Conservation (phyloP, 64 coral and sea anemone genomes). For the Astreopora myriophthalma region DNA sequence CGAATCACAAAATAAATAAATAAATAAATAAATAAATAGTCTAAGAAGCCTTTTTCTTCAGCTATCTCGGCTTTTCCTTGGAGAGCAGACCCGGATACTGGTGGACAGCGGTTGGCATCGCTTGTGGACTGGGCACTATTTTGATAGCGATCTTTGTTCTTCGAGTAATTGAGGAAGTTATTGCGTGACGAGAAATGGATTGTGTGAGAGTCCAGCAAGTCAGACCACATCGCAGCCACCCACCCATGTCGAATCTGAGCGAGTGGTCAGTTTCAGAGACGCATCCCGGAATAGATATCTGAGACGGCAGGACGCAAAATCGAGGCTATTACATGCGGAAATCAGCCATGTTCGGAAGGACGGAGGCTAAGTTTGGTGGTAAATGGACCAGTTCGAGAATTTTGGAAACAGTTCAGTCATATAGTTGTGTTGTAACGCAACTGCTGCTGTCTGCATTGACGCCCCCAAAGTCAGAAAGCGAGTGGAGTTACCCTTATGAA, state of each 20-base stretch:
- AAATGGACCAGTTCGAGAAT: neutral
- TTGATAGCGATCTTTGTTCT: constrained; percentile 53
- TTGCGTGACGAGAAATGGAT: neutral
- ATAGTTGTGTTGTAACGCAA: too few species aligned
- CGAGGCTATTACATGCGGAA: too few species aligned
- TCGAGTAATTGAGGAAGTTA: constrained; percentile 71
- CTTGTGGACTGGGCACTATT: constrained; percentile 69
- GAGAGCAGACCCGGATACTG: constrained; percentile 73
- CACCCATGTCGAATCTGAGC: too few species aligned
- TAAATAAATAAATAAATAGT: too few species aligned
- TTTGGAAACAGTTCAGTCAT: neutral
- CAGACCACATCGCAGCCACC: too few species aligned
- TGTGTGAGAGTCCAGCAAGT: neutral
- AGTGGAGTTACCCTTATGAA: too few species aligned
- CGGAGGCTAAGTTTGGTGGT: neutral
- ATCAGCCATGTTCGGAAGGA: neutral
- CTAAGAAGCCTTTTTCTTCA: neutral
- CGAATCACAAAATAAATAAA: too few species aligned
- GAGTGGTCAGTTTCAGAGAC: too few species aligned
- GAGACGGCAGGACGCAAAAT: too few species aligned
- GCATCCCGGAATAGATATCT: too few species aligned
- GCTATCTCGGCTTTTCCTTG: constrained; percentile 85
- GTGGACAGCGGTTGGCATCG: constrained; percentile 85
- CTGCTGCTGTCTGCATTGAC: too few species aligned
- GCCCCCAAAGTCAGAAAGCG: too few species aligned